Evolutionary conservation across 2,797 vertebrate genomes (phyloP).

Genomic region (Novumbra hubbsi): DNA sequence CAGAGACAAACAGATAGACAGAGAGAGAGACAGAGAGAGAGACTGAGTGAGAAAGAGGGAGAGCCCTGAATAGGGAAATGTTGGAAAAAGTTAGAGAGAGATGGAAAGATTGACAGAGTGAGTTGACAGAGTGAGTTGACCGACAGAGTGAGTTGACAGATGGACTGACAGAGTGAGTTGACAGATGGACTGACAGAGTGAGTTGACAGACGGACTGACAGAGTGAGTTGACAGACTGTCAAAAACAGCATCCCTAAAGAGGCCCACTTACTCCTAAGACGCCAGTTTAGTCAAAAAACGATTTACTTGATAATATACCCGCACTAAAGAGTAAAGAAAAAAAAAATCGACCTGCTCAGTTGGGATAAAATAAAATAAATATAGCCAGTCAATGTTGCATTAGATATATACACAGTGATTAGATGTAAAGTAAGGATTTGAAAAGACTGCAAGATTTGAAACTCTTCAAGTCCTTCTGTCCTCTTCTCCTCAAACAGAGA

Average conservation of each 20-base stretch:
- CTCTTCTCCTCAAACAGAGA: constrained; percentile 22
- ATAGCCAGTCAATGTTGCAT: no score
- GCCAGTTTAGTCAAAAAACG: no score
- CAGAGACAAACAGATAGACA: neutral
- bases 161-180: neutral
- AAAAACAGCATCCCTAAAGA: constrained; percentile 10
- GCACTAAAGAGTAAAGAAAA: no score
- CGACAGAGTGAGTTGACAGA: neutral
- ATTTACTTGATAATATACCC: no score
- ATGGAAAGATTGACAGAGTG: neutral
- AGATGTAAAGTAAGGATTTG: no score
- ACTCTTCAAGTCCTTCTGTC: constrained; percentile 13
- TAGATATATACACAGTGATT: no score
- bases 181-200: neutral
- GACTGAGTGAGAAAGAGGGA: neutral
- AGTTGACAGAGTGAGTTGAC: neutral
- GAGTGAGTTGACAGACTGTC: neutral
- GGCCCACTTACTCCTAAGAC: constrained; percentile 5
- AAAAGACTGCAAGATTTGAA: neutral
- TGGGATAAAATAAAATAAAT: no score
- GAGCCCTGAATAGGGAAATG: neutral
- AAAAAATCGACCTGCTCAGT: no score
- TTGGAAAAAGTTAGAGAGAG: neutral
- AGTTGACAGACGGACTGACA: no score
- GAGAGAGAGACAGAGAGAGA: neutral